Evolutionary conservation across 1,140 invertebrate species (phyloP).

Genomic region (Anadara kagoshimensis): DNA sequence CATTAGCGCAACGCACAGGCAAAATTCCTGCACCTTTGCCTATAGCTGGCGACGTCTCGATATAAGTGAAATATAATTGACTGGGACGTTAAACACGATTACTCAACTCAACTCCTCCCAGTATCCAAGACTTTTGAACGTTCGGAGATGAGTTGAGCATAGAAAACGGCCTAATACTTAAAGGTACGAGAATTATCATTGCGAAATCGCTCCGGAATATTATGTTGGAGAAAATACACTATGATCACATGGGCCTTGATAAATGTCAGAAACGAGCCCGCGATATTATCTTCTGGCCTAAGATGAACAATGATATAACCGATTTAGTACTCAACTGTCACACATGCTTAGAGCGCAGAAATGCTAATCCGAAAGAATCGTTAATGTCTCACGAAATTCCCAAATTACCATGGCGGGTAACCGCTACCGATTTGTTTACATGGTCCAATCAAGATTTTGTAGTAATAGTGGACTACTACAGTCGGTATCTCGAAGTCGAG

Average conservation of each 20-base stretch:
- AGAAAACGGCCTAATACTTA: constrained; percentile 17
- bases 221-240: constrained; percentile 18
- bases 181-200: constrained; percentile 18
- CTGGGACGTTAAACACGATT: no score
- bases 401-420: no score
- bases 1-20: no score
- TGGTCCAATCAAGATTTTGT: constrained; percentile 38
- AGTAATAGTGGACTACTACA: constrained; percentile 45
- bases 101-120: constrained; percentile 10
- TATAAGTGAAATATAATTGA: no score
- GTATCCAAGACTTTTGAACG: constrained; percentile 9
- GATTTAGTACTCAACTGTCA: constrained; percentile 15
- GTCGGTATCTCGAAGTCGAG: constrained; percentile 42
- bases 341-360: no score
- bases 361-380: no score
- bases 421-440: constrained; percentile 44
- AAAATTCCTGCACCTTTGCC: no score
- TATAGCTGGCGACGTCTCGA: no score
- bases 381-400: no score
- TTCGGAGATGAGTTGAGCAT: constrained; percentile 16
- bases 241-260: constrained; percentile 24
- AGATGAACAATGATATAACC: constrained; percentile 15
- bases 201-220: constrained; percentile 3
- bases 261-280: constrained; percentile 38
- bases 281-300: constrained; percentile 28